Conservation (phyloP, 1,140 invertebrate genomes). For the Anadara kagoshimensis region DNA sequence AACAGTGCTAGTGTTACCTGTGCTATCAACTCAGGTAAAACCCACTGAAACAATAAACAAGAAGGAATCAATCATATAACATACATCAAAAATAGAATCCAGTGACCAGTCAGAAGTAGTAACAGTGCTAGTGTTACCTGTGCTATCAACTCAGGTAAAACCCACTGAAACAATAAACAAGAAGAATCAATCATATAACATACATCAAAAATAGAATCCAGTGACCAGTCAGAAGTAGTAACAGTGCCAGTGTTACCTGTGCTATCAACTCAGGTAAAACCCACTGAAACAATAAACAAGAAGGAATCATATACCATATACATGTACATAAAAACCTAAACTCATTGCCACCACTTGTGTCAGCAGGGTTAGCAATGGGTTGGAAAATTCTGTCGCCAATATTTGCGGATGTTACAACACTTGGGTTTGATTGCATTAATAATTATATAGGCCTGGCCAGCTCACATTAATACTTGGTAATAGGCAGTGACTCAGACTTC, state of each 20-base stretch:
- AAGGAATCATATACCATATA: neutral
- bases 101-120: slow-evolving; percentile 86
- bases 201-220: slow-evolving; percentile 86
- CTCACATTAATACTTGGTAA: too few species aligned
- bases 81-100: slow-evolving; percentile 85
- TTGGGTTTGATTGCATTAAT: too few species aligned
- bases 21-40: slow-evolving; percentile 86
- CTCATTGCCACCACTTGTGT: neutral
- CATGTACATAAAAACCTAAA: too few species aligned
- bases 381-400: neutral
- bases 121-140: slow-evolving; percentile 84
- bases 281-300: too few species aligned
- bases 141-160: slow-evolving; percentile 86
- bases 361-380: neutral
- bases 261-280: slow-evolving; percentile 88
- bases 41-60: slow-evolving; percentile 82
- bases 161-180: slow-evolving; percentile 84
- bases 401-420: too few species aligned
- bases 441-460: too few species aligned
- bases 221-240: slow-evolving; percentile 87
- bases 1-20: slow-evolving; percentile 84
- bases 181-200: too few species aligned
- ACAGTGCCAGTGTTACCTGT: slow-evolving; percentile 82
- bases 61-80: too few species aligned
- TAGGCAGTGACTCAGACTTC: too few species aligned